Conservation (phyloP, 2,888 invertebrate species). For the Helobdella robusta region DNA sequence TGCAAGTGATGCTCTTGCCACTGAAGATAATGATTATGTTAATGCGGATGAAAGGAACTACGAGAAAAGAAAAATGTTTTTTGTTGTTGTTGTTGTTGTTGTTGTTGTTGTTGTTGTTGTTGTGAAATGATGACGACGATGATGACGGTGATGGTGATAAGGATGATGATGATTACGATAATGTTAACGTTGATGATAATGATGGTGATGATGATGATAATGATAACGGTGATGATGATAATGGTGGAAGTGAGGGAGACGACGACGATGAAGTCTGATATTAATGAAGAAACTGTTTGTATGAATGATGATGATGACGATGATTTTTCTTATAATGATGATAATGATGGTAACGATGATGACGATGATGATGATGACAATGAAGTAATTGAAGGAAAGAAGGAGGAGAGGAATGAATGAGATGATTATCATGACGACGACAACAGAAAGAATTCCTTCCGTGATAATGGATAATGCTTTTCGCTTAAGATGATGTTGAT, state of each 20-base stretch:
- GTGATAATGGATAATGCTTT: too few relatives aligned
- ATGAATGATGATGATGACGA: neutral
- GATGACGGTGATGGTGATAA: neutral
- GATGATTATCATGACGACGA: too few relatives aligned
- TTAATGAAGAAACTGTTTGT: neutral
- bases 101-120: too few relatives aligned
- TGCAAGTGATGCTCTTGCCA: neutral
- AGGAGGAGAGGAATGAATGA: too few relatives aligned
- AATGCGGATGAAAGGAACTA: too few relatives aligned
- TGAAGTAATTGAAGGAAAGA: too few relatives aligned
- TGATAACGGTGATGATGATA: neutral
- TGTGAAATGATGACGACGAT: too few relatives aligned
- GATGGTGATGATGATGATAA: slow-evolving; percentile 3
- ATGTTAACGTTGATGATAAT: neutral
- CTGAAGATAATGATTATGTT: too few relatives aligned
- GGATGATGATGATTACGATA: neutral
- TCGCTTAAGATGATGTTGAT: too few relatives aligned
- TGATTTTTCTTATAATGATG: neutral
- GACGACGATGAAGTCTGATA: neutral
- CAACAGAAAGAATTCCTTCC: too few relatives aligned
- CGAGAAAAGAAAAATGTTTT: too few relatives aligned
- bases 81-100: too few relatives aligned
- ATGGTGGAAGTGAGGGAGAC: neutral
- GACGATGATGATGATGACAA: neutral
- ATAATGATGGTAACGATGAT: neutral